These are phyloP conservation scores for Myotis lucifugus DNA, from an alignment of 2,113 vertebrate genomes.

Conservation along the genomic window DNA sequence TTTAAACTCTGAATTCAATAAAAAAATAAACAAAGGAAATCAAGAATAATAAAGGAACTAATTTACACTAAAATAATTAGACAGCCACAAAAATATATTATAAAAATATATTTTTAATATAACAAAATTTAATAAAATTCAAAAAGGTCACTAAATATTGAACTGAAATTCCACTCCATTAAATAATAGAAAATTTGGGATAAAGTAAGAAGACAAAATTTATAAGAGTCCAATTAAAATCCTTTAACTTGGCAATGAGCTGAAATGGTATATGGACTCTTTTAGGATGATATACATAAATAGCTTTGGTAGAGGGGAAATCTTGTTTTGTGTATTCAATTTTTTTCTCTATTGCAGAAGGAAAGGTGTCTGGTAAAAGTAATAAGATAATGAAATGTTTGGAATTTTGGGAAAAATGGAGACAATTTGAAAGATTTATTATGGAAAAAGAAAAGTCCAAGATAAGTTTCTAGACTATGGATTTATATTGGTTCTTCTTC, in stretches of 20 bases:
- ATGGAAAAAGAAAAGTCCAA: not conserved
- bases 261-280: too few species aligned
- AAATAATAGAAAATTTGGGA: not conserved
- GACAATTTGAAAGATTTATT: not conserved
- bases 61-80: not conserved
- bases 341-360: not conserved
- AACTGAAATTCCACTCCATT: not conserved
- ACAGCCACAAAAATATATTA: not conserved
- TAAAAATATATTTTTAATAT: not conserved
- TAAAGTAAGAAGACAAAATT: not conserved
- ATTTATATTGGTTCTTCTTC: not conserved
- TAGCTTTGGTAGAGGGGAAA: not conserved
- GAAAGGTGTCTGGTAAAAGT: not conserved
- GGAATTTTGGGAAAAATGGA: not conserved
- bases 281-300: not conserved
- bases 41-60: not conserved
- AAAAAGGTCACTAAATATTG: not conserved
- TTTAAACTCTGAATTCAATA: not conserved
- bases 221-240: not conserved
- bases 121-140: not conserved
- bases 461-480: not conserved
- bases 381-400: not conserved
- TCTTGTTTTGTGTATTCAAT: not conserved
- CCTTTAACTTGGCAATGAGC: not conserved
- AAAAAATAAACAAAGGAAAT: not conserved